Percentiles rank a stretch among this genome's conserved stretches.
These are phyloP conservation scores for Athrips mouffetella DNA, from an alignment of 2,888 invertebrate genomes.

Conservation along the genomic window DNA sequence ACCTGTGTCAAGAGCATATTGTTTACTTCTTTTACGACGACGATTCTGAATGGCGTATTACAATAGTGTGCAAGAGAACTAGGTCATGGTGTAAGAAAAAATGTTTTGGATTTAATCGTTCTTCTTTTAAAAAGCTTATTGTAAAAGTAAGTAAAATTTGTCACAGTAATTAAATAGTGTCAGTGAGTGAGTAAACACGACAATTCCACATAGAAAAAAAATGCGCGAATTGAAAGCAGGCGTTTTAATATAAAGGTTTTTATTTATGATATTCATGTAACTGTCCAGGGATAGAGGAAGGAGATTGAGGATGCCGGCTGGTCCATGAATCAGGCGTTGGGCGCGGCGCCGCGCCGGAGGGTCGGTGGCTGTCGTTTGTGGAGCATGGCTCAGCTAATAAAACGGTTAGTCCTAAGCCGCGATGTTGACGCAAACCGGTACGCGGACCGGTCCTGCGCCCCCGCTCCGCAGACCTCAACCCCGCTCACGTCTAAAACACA, in stretches of 20 bases:
- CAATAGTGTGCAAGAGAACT: constrained; percentile 31
- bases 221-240: too few relatives aligned
- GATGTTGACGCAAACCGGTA: constrained; percentile 72
- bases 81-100: constrained; percentile 31
- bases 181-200: not conserved
- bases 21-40: constrained; percentile 45
- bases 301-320: constrained; percentile 1
- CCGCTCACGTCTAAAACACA: constrained; percentile 66
- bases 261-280: not conserved
- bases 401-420: constrained; percentile 72
- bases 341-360: constrained; percentile 38
- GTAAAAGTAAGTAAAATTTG: constrained; percentile 9
- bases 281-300: not conserved
- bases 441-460: constrained; percentile 60
- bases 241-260: too few relatives aligned
- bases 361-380: constrained; percentile 65
- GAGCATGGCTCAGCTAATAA: constrained; percentile 73
- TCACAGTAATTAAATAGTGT: not conserved
- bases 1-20: constrained; percentile 67
- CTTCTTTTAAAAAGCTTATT: constrained; percentile 13
- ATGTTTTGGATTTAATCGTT: constrained; percentile 13
- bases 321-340: constrained; percentile 29
- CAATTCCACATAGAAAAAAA: not conserved
- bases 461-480: constrained; percentile 38
- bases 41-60: constrained; percentile 33